A percentile compares a stretch with the other conserved stretches of the same genome.
Evolutionary conservation across 2,888 invertebrate genomes (phyloP).

Genomic region (Epirrhoe alternata): DNA sequence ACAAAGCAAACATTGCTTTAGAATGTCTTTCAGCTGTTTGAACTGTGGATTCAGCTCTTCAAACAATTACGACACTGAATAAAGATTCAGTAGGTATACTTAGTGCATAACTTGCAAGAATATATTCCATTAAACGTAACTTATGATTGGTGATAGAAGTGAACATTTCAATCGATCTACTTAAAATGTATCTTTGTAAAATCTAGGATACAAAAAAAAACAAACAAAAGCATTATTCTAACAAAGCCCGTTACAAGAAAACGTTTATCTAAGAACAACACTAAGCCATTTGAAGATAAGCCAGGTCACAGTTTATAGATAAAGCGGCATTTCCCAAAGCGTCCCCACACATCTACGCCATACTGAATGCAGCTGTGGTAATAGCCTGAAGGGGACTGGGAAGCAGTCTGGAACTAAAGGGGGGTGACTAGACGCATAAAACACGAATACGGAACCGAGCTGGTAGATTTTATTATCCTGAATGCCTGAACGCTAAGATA

Average conservation of each 20-base stretch:
- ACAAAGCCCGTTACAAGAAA: not conserved
- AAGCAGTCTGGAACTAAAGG: constrained; percentile 37
- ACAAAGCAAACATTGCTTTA: constrained; percentile 1
- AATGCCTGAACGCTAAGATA: not conserved
- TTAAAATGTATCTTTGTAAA: too few relatives aligned
- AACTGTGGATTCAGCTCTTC: constrained; percentile 20
- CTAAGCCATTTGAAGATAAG: constrained; percentile 29
- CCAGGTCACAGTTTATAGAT: constrained; percentile 36
- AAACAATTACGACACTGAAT: constrained; percentile 25
- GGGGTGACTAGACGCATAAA: constrained; percentile 63
- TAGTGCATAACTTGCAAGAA: not conserved
- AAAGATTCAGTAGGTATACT: not conserved
- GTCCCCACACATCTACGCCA: constrained; percentile 4
- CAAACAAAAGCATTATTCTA: not conserved
- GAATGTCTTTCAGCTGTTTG: constrained; percentile 20
- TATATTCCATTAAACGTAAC: too few relatives aligned
- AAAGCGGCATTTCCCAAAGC: constrained; percentile 10
- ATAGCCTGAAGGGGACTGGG: constrained; percentile 16
- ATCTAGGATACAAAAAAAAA: not conserved
- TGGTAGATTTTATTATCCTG: not conserved
- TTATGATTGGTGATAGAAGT: too few relatives aligned
- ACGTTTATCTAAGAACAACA: not conserved
- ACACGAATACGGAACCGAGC: constrained; percentile 27
- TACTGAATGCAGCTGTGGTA: constrained; percentile 7
- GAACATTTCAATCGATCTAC: too few relatives aligned